Evolutionary conservation across 2,113 vertebrate species (phyloP).

Genomic region (Phrynosoma blainvillii): DNA sequence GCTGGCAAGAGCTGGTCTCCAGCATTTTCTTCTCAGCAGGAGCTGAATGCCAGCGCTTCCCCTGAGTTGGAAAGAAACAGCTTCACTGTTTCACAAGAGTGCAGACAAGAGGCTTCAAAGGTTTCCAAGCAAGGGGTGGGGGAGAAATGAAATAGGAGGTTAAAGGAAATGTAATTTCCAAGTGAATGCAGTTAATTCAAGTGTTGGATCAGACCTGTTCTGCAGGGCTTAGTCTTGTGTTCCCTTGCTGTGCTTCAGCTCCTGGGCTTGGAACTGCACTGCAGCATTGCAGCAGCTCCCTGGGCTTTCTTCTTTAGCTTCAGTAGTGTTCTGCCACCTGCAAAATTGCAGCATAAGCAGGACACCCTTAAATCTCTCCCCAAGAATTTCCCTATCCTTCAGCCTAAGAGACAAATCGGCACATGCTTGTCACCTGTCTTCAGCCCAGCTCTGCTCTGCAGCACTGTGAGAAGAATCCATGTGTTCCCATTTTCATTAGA

Average conservation of each 20-base stretch:
- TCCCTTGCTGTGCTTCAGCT: rapidly evolving
- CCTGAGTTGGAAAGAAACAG: neutral
- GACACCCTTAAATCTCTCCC: neutral
- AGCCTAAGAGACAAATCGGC: neutral
- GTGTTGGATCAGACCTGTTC: neutral
- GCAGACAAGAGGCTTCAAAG: constrained; percentile 27
- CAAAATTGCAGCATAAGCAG: neutral
- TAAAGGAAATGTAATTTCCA: constrained; percentile 28
- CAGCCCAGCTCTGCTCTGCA: neutral
- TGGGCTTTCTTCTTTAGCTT: neutral
- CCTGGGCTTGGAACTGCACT: neutral
- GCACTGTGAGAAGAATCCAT: neutral
- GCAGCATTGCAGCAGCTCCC: neutral
- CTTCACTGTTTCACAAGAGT: constrained; percentile 19
- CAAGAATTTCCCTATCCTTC: neutral
- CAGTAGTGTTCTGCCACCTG: neutral
- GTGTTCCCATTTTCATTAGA: neutral
- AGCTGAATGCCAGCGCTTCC: constrained; percentile 40
- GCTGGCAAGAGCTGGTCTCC: neutral
- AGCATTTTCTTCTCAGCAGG: constrained; percentile 54
- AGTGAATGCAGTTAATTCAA: constrained; percentile 1
- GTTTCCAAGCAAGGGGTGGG: neutral
- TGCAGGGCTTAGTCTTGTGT: neutral
- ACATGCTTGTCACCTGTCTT: neutral
- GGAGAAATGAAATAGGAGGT: neutral